Percentiles rank a stretch among this genome's conserved stretches.
These are phyloP conservation scores for Tautogolabrus adspersus DNA, from an alignment of 2,113 vertebrate species.

Conservation along the genomic window DNA sequence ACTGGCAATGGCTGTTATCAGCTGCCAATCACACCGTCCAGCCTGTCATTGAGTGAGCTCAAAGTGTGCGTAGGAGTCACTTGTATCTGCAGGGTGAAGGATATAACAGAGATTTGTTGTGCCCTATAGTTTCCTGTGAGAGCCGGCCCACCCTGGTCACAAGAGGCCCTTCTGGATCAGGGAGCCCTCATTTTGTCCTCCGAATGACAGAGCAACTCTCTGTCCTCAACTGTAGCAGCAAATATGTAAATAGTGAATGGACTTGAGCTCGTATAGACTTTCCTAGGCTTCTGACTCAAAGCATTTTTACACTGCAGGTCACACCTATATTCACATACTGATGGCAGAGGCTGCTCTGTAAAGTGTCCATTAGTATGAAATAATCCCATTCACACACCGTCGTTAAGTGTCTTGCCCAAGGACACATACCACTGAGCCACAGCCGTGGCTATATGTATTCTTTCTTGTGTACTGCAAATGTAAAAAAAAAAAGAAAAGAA, in stretches of 20 bases:
- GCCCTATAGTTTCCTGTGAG: not conserved
- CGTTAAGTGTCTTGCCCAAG: too few relatives aligned
- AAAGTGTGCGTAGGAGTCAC: conserved; percentile 11
- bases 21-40: conserved; percentile 37
- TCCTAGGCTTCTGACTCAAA: too few relatives aligned
- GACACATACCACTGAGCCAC: too few relatives aligned
- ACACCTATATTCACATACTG: too few relatives aligned
- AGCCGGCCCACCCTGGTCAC: not conserved
- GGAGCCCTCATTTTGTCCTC: not conserved
- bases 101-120: conserved; percentile 1
- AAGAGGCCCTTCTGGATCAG: not conserved
- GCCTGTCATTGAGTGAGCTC: conserved; percentile 21
- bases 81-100: conserved; percentile 4
- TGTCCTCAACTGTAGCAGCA: not conserved
- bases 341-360: too few relatives aligned
- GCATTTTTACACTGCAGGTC: too few relatives aligned
- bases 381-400: too few relatives aligned
- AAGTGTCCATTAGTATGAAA: too few relatives aligned
- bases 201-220: not conserved
- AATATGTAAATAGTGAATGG: not conserved
- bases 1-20: conserved; percentile 38
- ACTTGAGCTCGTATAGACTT: too few relatives aligned
- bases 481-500: too few relatives aligned
- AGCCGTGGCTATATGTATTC: too few relatives aligned
- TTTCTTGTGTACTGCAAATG: too few relatives aligned